phyloP scores from a whole-genome alignment of 2,113 vertebrate species.

The Callospermophilus lateralis region DNA sequence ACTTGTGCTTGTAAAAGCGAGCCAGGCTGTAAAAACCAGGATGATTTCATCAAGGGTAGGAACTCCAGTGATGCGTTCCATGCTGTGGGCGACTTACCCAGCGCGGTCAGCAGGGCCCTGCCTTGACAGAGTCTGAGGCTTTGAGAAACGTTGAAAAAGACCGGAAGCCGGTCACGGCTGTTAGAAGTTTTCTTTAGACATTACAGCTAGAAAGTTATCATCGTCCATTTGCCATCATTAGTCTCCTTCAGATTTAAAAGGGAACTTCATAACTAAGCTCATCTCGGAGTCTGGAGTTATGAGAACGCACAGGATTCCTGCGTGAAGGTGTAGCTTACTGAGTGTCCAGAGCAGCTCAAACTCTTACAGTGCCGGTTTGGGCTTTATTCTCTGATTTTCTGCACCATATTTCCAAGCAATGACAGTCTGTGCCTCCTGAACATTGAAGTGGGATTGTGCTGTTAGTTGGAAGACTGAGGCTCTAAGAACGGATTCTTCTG shows the following conservation, averaged over 20 bases:
- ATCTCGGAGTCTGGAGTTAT: background rate
- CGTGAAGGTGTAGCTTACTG: background rate
- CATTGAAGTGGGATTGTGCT: background rate
- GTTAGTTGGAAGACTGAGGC: background rate
- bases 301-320: background rate
- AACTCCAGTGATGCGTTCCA: slow-evolving; percentile 75
- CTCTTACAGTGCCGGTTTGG: background rate
- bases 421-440: background rate
- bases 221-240: background rate
- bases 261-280: background rate
- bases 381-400: background rate
- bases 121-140: background rate
- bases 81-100: slow-evolving; percentile 74
- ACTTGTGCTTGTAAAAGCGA: slow-evolving; percentile 89
- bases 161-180: background rate
- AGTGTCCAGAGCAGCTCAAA: background rate
- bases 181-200: background rate
- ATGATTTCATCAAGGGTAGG: slow-evolving; percentile 86
- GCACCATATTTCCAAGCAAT: background rate
- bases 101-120: slow-evolving; percentile 55
- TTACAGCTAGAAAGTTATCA: background rate
- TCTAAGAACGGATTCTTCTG: background rate
- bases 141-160: slow-evolving; percentile 14
- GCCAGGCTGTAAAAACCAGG: slow-evolving; percentile 85
- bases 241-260: background rate